phyloP scores from a whole-genome alignment of 1,140 invertebrate species.

The Manduca sexta region DNA sequence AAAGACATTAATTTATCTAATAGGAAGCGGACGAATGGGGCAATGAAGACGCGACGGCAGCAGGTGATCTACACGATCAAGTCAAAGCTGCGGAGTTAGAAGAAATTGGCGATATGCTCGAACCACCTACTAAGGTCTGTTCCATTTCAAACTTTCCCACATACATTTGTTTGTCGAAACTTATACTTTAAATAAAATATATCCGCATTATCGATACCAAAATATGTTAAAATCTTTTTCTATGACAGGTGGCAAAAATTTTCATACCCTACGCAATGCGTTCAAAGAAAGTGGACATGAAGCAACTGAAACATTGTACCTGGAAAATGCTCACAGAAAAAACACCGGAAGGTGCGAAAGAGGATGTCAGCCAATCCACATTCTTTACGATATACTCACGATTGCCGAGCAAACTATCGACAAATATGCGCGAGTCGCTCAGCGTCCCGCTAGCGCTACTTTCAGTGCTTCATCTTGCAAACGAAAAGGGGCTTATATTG shows the following conservation, averaged over 20 bases:
- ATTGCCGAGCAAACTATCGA: slow-evolving; percentile 75
- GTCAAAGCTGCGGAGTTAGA: slow-evolving; percentile 24
- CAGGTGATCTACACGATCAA: slow-evolving; percentile 52
- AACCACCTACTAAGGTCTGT: slow-evolving; percentile 48
- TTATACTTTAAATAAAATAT: background rate
- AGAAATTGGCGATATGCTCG: slow-evolving; percentile 58
- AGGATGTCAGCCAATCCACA: slow-evolving; percentile 44
- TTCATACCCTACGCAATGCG: slow-evolving; percentile 82
- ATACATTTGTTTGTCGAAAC: background rate
- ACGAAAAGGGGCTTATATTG: slow-evolving; percentile 77
- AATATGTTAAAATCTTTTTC: slow-evolving; percentile 4
- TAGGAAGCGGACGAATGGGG: slow-evolving; percentile 62
- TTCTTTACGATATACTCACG: slow-evolving; percentile 75
- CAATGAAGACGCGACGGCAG: slow-evolving; percentile 56
- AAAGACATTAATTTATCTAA: background rate
- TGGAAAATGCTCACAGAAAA: slow-evolving; percentile 76
- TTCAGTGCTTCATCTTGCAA: slow-evolving; percentile 85
- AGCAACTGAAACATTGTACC: slow-evolving; percentile 81
- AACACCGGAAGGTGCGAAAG: slow-evolving; percentile 43
- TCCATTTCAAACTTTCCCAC: background rate
- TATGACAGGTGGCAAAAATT: slow-evolving; percentile 76
- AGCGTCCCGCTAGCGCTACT: slow-evolving; percentile 84
- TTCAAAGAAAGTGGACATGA: slow-evolving; percentile 88
- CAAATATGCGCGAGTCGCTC: slow-evolving; percentile 79
- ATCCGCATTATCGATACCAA: background rate